These are phyloP conservation scores for Pachycephala philippinensis DNA, from an alignment of 2,113 vertebrate species.

Conservation along the genomic window DNA sequence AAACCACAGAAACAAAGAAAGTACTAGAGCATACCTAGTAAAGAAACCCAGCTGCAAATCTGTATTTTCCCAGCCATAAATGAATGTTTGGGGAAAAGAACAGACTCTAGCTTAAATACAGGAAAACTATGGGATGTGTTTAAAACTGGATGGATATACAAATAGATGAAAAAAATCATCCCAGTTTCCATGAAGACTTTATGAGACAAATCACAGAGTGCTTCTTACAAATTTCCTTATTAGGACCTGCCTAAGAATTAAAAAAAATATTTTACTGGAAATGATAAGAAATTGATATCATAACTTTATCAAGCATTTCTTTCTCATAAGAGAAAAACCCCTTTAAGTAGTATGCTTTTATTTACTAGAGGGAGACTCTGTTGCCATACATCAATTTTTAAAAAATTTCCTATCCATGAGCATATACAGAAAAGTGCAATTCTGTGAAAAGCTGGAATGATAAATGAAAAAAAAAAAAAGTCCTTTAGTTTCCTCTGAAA, in stretches of 20 bases:
- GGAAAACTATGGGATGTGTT: background rate
- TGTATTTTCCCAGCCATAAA: background rate
- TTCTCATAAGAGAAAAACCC: background rate
- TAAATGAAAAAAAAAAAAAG: background rate
- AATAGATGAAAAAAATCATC: background rate
- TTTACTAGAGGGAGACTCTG: background rate
- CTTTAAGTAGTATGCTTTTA: background rate
- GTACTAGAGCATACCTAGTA: background rate
- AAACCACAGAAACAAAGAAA: background rate
- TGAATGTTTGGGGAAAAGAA: background rate
- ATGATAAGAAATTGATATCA: background rate
- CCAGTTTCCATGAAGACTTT: background rate
- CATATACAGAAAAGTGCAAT: fast-evolving
- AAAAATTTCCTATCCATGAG: background rate
- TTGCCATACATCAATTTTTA: fast-evolving
- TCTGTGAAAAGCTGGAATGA: background rate
- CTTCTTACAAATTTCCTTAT: background rate
- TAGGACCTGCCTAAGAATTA: background rate
- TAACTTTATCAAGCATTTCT: background rate
- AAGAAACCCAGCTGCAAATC: background rate
- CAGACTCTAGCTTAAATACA: background rate
- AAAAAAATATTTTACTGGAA: background rate
- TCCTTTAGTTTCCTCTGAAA: background rate
- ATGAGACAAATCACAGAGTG: background rate
- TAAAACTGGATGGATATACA: background rate